A percentile compares a stretch with the other conserved stretches of the same genome.
phyloP scores from a whole-genome alignment of 2,888 invertebrate species.

The Nebria brevicollis region DNA sequence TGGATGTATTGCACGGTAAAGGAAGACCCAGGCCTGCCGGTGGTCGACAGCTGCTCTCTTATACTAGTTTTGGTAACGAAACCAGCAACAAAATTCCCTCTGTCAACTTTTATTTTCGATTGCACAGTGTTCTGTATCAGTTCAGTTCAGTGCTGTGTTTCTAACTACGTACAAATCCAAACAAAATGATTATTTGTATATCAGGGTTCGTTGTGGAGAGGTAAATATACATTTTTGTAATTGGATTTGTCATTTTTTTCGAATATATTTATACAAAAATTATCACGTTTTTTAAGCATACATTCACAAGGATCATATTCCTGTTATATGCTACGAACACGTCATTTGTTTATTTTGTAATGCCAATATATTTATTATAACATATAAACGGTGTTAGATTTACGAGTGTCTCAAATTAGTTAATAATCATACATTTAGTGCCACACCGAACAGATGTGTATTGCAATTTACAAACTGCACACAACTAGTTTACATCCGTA shows the following conservation, averaged over 20 bases:
- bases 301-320: too few species aligned
- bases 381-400: not conserved
- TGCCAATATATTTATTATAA: not conserved
- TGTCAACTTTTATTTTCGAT: conserved; percentile 24
- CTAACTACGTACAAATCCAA: conserved; percentile 42
- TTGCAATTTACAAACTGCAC: too few species aligned
- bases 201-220: conserved; percentile 70
- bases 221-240: conserved; percentile 55
- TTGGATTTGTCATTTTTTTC: not conserved
- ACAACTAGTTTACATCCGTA: too few species aligned
- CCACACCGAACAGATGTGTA: too few species aligned
- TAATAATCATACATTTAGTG: too few species aligned
- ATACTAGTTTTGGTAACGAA: conserved; percentile 48
- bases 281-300: too few species aligned
- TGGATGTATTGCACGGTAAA: conserved; percentile 34
- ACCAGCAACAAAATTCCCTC: conserved; percentile 13
- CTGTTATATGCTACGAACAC: too few species aligned
- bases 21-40: conserved; percentile 25
- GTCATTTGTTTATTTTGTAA: too few species aligned
- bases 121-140: conserved; percentile 43
- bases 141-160: conserved; percentile 49
- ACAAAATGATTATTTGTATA: conserved; percentile 69
- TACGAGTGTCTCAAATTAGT: too few species aligned
- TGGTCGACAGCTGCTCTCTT: conserved; percentile 55
- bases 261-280: too few species aligned